phyloP scores from a whole-genome alignment of 2,797 vertebrate species.

The Carduelis carduelis region DNA sequence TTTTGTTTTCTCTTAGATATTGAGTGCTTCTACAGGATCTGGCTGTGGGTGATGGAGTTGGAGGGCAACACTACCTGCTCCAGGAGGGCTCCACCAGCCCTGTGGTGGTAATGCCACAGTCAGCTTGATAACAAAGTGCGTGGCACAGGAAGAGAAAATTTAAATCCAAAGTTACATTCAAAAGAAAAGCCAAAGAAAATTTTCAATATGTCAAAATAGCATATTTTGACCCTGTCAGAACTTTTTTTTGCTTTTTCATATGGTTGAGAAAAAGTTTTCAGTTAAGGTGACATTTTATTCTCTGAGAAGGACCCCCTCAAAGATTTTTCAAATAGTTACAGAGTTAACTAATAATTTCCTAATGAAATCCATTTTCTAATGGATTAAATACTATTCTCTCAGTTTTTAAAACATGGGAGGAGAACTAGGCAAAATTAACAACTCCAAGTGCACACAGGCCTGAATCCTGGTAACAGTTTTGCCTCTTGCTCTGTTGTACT shows the following conservation, averaged over 20 bases:
- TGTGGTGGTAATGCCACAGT: accelerated
- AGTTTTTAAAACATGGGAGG: background rate
- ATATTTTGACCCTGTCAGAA: background rate
- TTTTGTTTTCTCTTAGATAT: background rate
- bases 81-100: background rate
- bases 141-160: background rate
- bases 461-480: background rate
- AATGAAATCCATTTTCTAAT: background rate
- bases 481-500: background rate
- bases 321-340: background rate
- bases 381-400: background rate
- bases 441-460: background rate
- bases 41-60: background rate
- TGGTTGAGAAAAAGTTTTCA: background rate
- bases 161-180: background rate
- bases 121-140: background rate
- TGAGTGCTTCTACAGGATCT: background rate
- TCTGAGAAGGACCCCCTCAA: background rate
- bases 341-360: no score
- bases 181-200: background rate
- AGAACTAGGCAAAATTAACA: background rate
- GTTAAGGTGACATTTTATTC: background rate
- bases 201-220: background rate
- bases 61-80: background rate
- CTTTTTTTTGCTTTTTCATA: background rate